Evolutionary conservation across 1,140 invertebrate species (phyloP).

Genomic region (Cyphomyrmex costatus): DNA sequence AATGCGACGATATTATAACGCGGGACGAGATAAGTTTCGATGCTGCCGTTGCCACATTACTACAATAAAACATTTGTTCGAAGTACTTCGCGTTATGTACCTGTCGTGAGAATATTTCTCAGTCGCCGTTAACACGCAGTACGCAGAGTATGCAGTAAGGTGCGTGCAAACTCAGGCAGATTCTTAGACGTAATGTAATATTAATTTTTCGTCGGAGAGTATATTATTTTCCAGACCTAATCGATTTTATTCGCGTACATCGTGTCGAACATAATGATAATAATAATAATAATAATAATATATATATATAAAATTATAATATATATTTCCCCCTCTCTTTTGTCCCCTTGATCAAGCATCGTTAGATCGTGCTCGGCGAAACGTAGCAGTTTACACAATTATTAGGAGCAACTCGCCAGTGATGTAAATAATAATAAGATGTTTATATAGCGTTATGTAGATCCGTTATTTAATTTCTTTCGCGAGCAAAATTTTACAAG

Average conservation of each 20-base stretch:
- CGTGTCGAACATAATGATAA: constrained; percentile 43
- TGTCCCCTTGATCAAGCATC: constrained; percentile 1
- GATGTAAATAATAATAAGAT: constrained; percentile 66
- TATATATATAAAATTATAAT: constrained; percentile 67
- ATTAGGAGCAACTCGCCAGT: constrained; percentile 47
- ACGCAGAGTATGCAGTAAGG: constrained; percentile 44
- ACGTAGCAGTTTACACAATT: constrained; percentile 27
- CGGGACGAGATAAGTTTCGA: constrained; percentile 56
- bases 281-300: constrained; percentile 50
- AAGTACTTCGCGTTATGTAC: constrained; percentile 46
- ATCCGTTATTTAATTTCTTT: constrained; percentile 63
- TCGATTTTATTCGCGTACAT: constrained; percentile 65
- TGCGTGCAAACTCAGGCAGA: constrained; percentile 62
- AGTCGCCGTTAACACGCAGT: constrained; percentile 36
- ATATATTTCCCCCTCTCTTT: neutral
- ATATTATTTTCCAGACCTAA: constrained; percentile 70
- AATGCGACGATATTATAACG: constrained; percentile 46
- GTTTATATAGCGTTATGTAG: constrained; percentile 66
- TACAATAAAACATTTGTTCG: constrained; percentile 36
- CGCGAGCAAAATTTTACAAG: constrained; percentile 16
- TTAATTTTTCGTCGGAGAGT: constrained; percentile 67
- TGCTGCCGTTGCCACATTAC: constrained; percentile 67
- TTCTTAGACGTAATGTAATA: constrained; percentile 64
- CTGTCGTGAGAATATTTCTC: constrained; percentile 28
- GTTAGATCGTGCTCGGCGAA: constrained; percentile 38